These are phyloP conservation scores for Drosophila helvetica DNA, from an alignment of 2,888 invertebrate genomes.

Conservation along the genomic window DNA sequence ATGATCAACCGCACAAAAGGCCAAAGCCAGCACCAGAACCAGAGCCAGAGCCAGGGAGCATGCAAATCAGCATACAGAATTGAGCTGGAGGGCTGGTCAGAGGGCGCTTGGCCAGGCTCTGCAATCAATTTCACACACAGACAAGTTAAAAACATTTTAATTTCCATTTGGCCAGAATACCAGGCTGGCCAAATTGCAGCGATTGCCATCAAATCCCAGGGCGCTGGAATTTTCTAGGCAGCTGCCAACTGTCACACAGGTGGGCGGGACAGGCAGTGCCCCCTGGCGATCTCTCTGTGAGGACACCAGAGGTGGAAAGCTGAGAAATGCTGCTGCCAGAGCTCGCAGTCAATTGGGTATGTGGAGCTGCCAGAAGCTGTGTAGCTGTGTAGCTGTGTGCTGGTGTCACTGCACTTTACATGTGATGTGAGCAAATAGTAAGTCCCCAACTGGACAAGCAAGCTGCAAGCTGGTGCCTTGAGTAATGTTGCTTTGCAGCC, in stretches of 20 bases:
- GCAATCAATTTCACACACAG: slow-evolving; percentile 45
- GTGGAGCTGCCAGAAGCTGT: slow-evolving; percentile 35
- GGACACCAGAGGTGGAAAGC: slow-evolving; percentile 18
- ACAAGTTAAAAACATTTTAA: slow-evolving; percentile 58
- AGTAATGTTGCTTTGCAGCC: slow-evolving; percentile 42
- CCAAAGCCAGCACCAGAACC: background rate
- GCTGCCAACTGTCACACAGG: slow-evolving; percentile 74
- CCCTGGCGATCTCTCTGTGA: slow-evolving; percentile 45
- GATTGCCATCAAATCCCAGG: slow-evolving; percentile 70
- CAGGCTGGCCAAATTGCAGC: slow-evolving; percentile 60
- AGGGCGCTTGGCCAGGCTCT: slow-evolving; percentile 7
- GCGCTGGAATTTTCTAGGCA: slow-evolving; percentile 67
- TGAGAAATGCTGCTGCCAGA: slow-evolving; percentile 41
- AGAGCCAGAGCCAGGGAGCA: background rate
- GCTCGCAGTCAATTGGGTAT: slow-evolving; percentile 50
- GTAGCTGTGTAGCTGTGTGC: slow-evolving; percentile 5
- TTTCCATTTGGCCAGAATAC: slow-evolving; percentile 67
- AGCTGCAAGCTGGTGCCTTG: slow-evolving; percentile 36
- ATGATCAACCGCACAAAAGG: slow-evolving; percentile 26
- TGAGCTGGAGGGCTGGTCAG: background rate
- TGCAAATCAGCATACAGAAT: background rate
- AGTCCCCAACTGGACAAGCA: slow-evolving; percentile 39
- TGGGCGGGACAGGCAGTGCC: slow-evolving; percentile 38
- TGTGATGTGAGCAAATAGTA: slow-evolving; percentile 37
- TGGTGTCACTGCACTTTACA: slow-evolving; percentile 38